Evolutionary conservation across 2,113 vertebrate species (phyloP).

Genomic region (Trichomycterus rosablanca): DNA sequence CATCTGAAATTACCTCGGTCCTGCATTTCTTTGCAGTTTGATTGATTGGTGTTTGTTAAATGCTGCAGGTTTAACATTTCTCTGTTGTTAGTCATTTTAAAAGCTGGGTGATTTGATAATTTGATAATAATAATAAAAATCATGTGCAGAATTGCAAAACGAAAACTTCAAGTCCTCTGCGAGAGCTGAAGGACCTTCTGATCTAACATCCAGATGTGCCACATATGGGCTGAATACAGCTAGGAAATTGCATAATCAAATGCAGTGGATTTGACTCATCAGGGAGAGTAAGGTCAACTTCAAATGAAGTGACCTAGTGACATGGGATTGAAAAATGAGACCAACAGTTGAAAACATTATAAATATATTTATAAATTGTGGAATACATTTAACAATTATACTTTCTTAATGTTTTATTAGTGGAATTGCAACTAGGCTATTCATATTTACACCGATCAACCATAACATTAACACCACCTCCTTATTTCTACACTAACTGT

Average conservation of each 20-base stretch:
- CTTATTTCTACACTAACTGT: no score
- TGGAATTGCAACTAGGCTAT: no score
- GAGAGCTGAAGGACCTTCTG: conserved; percentile 26
- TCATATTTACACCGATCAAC: no score
- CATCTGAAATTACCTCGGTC: conserved; percentile 30
- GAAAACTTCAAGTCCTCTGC: conserved; percentile 23
- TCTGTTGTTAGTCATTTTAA: conserved; percentile 2
- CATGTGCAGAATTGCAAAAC: conserved; percentile 21
- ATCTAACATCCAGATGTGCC: conserved; percentile 63
- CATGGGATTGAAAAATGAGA: neutral
- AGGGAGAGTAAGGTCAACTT: conserved; percentile 39
- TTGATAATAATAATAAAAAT: neutral
- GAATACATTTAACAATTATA: no score
- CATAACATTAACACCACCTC: no score
- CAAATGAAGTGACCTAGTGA: conserved; percentile 11
- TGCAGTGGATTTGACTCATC: conserved; percentile 56
- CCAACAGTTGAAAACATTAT: neutral
- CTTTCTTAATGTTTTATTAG: no score
- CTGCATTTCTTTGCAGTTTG: neutral
- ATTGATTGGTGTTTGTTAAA: conserved; percentile 31
- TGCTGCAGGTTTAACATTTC: conserved; percentile 34
- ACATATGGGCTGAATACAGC: conserved; percentile 53
- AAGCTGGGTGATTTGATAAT: neutral
- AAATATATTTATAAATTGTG: neutral
- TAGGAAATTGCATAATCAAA: conserved; percentile 46